Conservation (phyloP, 2,113 vertebrate genomes). For the Melanerpes aurifrons region DNA sequence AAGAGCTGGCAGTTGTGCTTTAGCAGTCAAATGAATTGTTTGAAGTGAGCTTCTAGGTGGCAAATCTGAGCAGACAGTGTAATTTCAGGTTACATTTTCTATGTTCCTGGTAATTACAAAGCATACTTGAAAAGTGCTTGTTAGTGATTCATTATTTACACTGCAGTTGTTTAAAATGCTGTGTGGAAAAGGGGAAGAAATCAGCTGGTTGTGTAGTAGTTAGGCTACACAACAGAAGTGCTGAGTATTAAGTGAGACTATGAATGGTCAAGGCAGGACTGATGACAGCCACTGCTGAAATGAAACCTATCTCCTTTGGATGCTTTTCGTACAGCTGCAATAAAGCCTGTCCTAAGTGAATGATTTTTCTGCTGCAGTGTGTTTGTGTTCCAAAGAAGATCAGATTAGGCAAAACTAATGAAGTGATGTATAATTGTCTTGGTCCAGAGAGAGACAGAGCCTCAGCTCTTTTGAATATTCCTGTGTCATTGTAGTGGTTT, state of each 20-base stretch:
- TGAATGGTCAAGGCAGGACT: background rate
- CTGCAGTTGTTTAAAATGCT: background rate
- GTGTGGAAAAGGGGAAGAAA: background rate
- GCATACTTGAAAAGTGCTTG: background rate
- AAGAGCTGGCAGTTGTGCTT: background rate
- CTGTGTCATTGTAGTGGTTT: too few relatives aligned
- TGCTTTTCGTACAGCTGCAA: background rate
- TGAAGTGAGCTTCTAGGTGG: background rate
- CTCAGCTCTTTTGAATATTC: too few relatives aligned
- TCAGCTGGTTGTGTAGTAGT: background rate
- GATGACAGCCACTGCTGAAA: background rate
- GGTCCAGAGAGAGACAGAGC: too few relatives aligned
- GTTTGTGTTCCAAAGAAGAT: background rate
- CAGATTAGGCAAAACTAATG: background rate
- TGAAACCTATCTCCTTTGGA: background rate
- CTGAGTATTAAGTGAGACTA: background rate
- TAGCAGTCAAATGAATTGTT: background rate
- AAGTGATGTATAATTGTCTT: background rate
- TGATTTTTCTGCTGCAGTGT: background rate
- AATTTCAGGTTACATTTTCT: background rate
- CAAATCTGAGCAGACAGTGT: background rate
- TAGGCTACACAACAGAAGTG: accelerated
- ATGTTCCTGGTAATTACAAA: background rate
- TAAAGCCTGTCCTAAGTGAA: background rate
- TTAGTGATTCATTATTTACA: background rate